Percentiles rank a stretch among this genome's conserved stretches.
Conservation (phyloP, 1,140 invertebrate genomes). For the Psix sp. region DNA sequence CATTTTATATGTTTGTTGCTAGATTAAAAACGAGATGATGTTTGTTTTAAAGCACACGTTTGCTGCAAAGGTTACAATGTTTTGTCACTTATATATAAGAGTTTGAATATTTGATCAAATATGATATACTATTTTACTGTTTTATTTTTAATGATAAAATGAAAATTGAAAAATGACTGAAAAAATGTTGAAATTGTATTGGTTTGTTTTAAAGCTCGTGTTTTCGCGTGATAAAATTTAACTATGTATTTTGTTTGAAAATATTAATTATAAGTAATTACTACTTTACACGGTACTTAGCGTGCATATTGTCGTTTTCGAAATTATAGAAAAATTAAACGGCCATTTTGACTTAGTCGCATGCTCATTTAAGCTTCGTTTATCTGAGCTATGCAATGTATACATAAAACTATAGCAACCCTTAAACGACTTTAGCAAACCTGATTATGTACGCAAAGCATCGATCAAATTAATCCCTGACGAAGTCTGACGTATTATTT, state of each 20-base stretch:
- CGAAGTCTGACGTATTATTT: conserved; percentile 48
- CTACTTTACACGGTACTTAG: conserved; percentile 62
- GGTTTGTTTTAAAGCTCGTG: conserved; percentile 15
- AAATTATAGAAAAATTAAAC: conserved; percentile 56
- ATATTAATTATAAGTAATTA: conserved; percentile 56
- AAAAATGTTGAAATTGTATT: conserved; percentile 7
- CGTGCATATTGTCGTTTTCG: conserved; percentile 53
- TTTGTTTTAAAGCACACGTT: too few relatives aligned
- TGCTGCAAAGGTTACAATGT: too few relatives aligned
- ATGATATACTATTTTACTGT: too few relatives aligned
- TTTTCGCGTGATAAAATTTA: conserved; percentile 33
- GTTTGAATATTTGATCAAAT: too few relatives aligned
- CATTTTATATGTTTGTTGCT: too few relatives aligned
- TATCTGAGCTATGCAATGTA: conserved; percentile 37
- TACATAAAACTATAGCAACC: conserved; percentile 44
- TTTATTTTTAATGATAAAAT: too few relatives aligned
- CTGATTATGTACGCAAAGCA: conserved; percentile 61
- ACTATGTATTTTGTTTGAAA: conserved; percentile 47
- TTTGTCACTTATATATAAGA: too few relatives aligned
- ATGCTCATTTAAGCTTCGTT: conserved; percentile 41
- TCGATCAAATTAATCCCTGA: conserved; percentile 71
- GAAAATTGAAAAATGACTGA: conserved; percentile 17
- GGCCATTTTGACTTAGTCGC: conserved; percentile 43
- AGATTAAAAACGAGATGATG: too few relatives aligned
- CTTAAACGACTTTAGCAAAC: conserved; percentile 29